Evolutionary conservation across 2,797 vertebrate genomes (phyloP).

Genomic region (Bradypodion ventrale): DNA sequence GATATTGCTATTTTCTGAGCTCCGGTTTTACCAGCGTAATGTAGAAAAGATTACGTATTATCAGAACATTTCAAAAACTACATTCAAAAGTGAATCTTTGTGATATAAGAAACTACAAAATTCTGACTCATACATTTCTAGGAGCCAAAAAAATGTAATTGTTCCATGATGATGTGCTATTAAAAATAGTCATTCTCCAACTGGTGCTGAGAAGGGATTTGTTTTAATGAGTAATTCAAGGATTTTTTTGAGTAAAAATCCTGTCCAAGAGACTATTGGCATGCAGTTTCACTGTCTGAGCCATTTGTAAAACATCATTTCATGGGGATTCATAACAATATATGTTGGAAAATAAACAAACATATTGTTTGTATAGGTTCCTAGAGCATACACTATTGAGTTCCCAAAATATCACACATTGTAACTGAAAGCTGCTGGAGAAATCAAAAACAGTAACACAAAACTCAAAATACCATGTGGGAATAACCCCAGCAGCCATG

Average conservation of each 20-base stretch:
- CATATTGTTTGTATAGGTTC: not conserved
- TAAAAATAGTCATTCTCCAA: not conserved
- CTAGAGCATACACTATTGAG: not conserved
- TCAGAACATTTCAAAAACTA: not conserved
- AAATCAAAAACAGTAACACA: not conserved
- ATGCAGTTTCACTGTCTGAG: not conserved
- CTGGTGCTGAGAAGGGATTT: not conserved
- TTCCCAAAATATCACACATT: not conserved
- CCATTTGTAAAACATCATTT: not conserved
- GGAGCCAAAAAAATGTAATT: not conserved
- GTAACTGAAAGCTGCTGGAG: not conserved
- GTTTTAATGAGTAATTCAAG: not conserved
- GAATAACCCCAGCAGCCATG: not conserved
- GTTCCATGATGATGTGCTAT: not conserved
- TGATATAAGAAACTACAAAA: not conserved
- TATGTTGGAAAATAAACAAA: not conserved
- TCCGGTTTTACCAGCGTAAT: not conserved
- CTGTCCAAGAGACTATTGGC: not conserved
- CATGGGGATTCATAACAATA: not conserved
- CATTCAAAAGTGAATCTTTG: not conserved
- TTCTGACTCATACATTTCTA: not conserved
- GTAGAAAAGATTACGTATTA: not conserved
- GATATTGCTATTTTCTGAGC: too few relatives aligned
- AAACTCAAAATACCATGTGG: not conserved
- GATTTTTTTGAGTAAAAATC: not conserved